Evolutionary conservation across 2,888 invertebrate genomes (phyloP).

Genomic region (Agrochola litura): DNA sequence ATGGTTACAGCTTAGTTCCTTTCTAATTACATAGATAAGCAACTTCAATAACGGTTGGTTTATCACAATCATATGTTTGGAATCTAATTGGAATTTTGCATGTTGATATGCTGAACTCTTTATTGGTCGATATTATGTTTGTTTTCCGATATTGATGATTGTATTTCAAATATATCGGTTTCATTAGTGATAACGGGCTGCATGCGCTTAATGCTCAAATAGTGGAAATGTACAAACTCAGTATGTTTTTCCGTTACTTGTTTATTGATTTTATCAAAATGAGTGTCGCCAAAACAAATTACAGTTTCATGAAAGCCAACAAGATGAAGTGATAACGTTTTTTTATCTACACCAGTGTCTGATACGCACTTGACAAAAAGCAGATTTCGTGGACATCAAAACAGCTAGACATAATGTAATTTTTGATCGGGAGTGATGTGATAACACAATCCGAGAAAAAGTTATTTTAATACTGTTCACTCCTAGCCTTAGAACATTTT

Average conservation of each 20-base stretch:
- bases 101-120: conserved; percentile 89
- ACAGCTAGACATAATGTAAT: conserved; percentile 11
- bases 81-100: conserved; percentile 91
- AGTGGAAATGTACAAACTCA: conserved; percentile 63
- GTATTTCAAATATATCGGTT: conserved; percentile 84
- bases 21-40: conserved; percentile 90
- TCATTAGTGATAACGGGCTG: conserved; percentile 73
- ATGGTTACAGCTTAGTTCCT: conserved; percentile 89
- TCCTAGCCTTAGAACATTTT: conserved; percentile 9
- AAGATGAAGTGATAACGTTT: conserved; percentile 55
- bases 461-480: conserved; percentile 7
- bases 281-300: conserved; percentile 44
- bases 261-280: conserved; percentile 54
- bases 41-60: conserved; percentile 88
- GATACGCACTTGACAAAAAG: conserved; percentile 38
- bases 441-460: conserved; percentile 11
- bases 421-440: conserved; percentile 3
- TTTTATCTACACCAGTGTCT: conserved; percentile 49
- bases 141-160: conserved; percentile 87
- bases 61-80: conserved; percentile 89
- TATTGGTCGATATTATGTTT: conserved; percentile 90
- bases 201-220: conserved; percentile 68
- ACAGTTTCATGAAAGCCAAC: conserved; percentile 53
- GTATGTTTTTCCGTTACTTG: conserved; percentile 37
- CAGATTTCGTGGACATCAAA: conserved; percentile 40